Base-by-base conservation (phyloP, 2,797 vertebrate species). In the Gobionotothen gibberifrons region DNA sequence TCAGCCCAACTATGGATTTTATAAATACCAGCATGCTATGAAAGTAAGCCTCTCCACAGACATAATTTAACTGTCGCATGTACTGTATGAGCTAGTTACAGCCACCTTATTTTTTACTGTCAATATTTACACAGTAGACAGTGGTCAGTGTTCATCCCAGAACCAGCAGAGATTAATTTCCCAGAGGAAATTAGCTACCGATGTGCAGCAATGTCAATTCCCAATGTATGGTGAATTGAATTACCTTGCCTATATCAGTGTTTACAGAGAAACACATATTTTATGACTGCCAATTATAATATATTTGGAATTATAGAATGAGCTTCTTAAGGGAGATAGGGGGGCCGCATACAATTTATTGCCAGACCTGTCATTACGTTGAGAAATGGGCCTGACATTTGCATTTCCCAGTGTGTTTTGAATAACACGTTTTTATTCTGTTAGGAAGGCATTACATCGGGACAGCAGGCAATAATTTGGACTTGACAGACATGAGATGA, bases 141-240 rank as follows among this genome's bases (percentile, higher is more conserved):
- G 87, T 91, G 90, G 92, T 93, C 90, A 92, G 79, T 81, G 83
- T 86, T 89, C 81, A 84, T 89, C 86, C 70, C 60, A 47, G 71
- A 73, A 71, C 76, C 90, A 61, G 73, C 71, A 65, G 72, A 87
- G 89, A 93, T 92, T 85, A 59, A 93, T 94, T 91, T 93, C 92
- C 90, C 90, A 36, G 40, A 89, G 92, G 91, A 93, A 93, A 93
- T 91, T 85, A 89, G 86, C 82, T 52, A 65, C 88, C 87, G 84
- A 92, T 90, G 82, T 46, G 11, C 78, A 47, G 74, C 74, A 70
- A 76, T 83, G 85, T 90, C 91, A 88, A 91, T 93, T 81, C 59
- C 72, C 79, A 55, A 73, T 85, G 63, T 85, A 83, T 67, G 82
- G 74, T 84, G 76, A 90, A 91, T 87, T 90, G 76, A 92, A 93